A percentile compares a stretch with the other conserved stretches of the same genome.
These are phyloP conservation scores for Elysia chlorotica DNA, from an alignment of 1,140 invertebrate species.

Conservation along the genomic window DNA sequence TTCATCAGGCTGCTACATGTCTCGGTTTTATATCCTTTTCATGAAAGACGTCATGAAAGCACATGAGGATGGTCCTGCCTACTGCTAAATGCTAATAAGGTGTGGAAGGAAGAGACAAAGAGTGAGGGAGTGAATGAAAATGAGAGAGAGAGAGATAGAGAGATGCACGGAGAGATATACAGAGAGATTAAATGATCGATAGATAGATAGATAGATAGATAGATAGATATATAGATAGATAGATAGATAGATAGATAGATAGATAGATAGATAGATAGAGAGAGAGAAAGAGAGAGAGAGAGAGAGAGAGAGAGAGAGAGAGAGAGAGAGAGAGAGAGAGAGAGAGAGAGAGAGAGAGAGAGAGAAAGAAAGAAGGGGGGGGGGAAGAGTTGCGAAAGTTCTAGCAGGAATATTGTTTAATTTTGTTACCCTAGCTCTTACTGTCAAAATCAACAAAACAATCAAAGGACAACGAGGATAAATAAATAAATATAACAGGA, in stretches of 20 bases:
- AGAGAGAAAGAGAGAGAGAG: constrained; percentile 7
- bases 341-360: not conserved
- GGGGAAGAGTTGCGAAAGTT: too few species aligned
- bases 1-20: too few species aligned
- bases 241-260: not conserved
- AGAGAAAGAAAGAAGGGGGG: not conserved
- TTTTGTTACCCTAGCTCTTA: too few species aligned
- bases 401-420: too few species aligned
- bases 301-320: constrained; percentile 7
- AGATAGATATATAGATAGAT: not conserved
- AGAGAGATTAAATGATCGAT: not conserved
- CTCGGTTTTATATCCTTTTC: too few species aligned
- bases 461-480: too few species aligned
- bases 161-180: not conserved
- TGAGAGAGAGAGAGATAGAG: not conserved
- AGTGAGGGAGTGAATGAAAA: too few species aligned
- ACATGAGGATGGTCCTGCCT: too few species aligned
- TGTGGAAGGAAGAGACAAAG: not conserved
- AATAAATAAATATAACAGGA: too few species aligned
- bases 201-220: not conserved
- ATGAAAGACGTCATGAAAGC: too few species aligned
- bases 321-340: constrained; percentile 4
- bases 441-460: too few species aligned
- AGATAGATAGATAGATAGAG: not conserved
- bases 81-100: not conserved